phyloP scores from a whole-genome alignment of 1,140 invertebrate genomes.

The Homarus americanus region DNA sequence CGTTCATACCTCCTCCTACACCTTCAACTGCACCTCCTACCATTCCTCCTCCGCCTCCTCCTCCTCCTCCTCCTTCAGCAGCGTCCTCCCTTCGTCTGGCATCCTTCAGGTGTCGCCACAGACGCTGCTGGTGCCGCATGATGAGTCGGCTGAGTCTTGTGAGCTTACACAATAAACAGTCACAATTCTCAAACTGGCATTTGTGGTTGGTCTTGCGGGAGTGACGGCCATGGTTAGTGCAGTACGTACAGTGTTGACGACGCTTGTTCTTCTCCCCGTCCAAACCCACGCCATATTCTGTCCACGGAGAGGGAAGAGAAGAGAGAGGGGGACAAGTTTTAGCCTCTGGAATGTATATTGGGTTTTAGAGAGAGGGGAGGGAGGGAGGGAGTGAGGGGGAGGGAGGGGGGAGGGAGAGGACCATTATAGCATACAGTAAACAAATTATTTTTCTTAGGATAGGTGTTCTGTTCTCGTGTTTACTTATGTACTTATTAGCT shows the following conservation, averaged over 20 bases:
- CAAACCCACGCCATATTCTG: not conserved
- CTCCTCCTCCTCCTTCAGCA: not conserved
- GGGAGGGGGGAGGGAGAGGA: too few species aligned
- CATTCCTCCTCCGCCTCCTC: too few species aligned
- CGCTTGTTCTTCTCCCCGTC: conserved; percentile 44
- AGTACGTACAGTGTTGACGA: conserved; percentile 57
- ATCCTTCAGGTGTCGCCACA: conserved; percentile 59
- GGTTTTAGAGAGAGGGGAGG: too few species aligned
- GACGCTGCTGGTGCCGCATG: conserved; percentile 60
- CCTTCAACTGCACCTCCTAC: not conserved
- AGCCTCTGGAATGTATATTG: too few species aligned
- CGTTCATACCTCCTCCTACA: too few species aligned
- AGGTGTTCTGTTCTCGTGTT: too few species aligned
- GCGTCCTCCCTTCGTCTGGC: conserved; percentile 29
- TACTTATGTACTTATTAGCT: too few species aligned
- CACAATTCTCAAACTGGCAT: conserved; percentile 33
- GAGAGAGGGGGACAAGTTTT: too few species aligned
- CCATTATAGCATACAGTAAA: too few species aligned
- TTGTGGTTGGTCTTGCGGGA: conserved; percentile 53
- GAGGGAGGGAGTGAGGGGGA: too few species aligned
- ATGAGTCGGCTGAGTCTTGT: conserved; percentile 41
- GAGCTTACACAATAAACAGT: conserved; percentile 45
- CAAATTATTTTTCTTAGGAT: too few species aligned
- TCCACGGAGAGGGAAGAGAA: too few species aligned
- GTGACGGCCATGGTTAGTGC: conserved; percentile 49